A percentile compares a stretch with the other conserved stretches of the same genome.
Evolutionary conservation across 2,113 vertebrate genomes (phyloP).

Genomic region (Odocoileus virginianus): DNA sequence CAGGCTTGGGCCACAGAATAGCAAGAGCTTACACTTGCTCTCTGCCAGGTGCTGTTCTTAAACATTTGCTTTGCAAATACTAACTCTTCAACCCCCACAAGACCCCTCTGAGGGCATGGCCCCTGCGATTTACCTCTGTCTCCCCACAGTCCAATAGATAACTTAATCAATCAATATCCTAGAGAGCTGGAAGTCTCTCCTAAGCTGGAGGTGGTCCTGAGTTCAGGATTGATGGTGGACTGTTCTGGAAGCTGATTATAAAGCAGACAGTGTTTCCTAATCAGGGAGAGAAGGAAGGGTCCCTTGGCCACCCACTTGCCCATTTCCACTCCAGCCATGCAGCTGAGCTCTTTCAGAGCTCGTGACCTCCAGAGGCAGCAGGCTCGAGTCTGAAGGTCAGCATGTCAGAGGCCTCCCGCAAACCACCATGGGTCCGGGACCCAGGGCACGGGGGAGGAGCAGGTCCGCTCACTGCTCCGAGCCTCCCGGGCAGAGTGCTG

Average conservation of each 20-base stretch:
- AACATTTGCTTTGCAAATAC: background rate
- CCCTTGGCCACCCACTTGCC: background rate
- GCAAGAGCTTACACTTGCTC: background rate
- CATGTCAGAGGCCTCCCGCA: background rate
- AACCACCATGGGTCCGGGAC: background rate
- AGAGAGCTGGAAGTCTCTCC: background rate
- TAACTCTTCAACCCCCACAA: background rate
- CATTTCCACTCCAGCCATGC: background rate
- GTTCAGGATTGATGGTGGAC: background rate
- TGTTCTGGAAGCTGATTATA: background rate
- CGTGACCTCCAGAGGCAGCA: background rate
- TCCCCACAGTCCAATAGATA: background rate
- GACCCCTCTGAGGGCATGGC: background rate
- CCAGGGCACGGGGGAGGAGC: background rate
- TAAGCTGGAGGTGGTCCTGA: background rate
- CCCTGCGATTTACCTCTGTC: background rate
- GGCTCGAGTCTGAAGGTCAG: background rate
- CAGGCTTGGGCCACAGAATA: background rate
- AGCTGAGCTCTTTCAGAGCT: background rate
- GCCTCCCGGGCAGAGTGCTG: background rate
- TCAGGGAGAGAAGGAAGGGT: background rate
- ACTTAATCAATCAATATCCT: background rate
- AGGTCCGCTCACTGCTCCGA: background rate
- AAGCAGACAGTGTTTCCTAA: background rate
- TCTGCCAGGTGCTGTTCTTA: background rate